Percentiles rank a stretch among this genome's conserved stretches.
These are phyloP conservation scores for Amphibalanus amphitrite DNA, from an alignment of 1,140 invertebrate species.

Conservation along the genomic window DNA sequence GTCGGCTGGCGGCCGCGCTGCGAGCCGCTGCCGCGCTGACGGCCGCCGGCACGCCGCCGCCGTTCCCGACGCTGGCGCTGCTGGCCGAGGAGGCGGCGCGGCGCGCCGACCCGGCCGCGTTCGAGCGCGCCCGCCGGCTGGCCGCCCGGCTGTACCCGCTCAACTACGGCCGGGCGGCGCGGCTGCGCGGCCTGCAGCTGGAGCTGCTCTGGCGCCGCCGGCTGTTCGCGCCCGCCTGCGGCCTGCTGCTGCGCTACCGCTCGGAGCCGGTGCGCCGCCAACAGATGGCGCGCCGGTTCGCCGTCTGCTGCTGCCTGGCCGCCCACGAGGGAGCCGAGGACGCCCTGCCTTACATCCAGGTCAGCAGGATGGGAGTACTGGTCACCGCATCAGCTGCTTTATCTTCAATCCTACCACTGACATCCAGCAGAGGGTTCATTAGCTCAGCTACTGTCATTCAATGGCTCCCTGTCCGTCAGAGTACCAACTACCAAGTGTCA, in stretches of 20 bases:
- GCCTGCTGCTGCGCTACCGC: not conserved
- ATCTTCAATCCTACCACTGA: no score
- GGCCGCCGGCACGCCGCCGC: no score
- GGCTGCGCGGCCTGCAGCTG: not conserved
- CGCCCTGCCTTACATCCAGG: not conserved
- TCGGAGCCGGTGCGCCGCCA: not conserved
- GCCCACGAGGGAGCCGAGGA: not conserved
- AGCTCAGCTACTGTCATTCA: no score
- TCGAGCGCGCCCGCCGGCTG: not conserved
- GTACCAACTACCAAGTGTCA: no score
- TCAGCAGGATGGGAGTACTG: no score
- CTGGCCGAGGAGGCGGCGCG: not conserved
- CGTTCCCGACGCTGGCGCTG: not conserved
- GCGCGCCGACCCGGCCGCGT: not conserved
- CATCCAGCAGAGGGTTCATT: no score
- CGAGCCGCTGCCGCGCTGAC: not conserved
- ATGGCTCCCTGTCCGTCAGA: no score
- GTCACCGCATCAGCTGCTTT: no score
- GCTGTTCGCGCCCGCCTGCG: not conserved
- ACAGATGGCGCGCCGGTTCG: not conserved
- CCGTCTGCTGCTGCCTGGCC: not conserved
- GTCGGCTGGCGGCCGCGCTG: not conserved
- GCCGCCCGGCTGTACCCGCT: not conserved
- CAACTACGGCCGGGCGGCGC: not conserved
- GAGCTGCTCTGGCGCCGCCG: not conserved